Evolutionary conservation across 2,113 vertebrate genomes (phyloP), one percentile per base, ranked within the genome.

Genomic region (Micromys minutus): DNA sequence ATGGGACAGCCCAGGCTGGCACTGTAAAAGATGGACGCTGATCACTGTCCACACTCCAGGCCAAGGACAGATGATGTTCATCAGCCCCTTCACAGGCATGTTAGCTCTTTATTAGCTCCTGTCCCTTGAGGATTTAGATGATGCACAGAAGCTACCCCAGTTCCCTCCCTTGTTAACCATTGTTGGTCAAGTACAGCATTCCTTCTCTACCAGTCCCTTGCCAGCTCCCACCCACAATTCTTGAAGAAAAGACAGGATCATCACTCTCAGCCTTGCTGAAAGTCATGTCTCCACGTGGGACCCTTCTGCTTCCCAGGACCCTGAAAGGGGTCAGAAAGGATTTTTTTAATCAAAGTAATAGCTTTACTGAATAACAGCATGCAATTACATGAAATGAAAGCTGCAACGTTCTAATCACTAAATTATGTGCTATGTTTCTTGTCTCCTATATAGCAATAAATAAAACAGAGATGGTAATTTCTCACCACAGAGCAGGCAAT

Each of bases 241-340:
- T 57, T 72, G 7, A 11, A 50, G 55, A 9, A 88, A 55, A 42
- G 55, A 45, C 87, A 98, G 19, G 34, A 99, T 99, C 16, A 16
- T 99, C 97, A 99, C 99, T 39, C 13, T 4, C 52, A 99, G 97
- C 98, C 98, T 99, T 98, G 99, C 99, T 67, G 96, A 99, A 97
- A 65, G 98, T 98, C 84, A 97, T 97, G 99, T 47, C 93, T 99
- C 98, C 98, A 99, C 98, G 94, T 7, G 98, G 98, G 97, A 99
- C 99, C 98, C 99, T 99, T 98, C 99, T 99, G 97, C 99, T 98
- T 90, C 98, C 99, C 97, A 99, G 98, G 97, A 99, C 99, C 98
- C 99, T 99, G 98, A 97, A 98, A 88, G 95, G 96, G 98, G 92
- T 84, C 97, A 98, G 95, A 89, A 98, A 93, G 97, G 45, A 97